Evolutionary conservation across 2,888 invertebrate species (phyloP).

Genomic region (Willowsia nigromaculata): DNA sequence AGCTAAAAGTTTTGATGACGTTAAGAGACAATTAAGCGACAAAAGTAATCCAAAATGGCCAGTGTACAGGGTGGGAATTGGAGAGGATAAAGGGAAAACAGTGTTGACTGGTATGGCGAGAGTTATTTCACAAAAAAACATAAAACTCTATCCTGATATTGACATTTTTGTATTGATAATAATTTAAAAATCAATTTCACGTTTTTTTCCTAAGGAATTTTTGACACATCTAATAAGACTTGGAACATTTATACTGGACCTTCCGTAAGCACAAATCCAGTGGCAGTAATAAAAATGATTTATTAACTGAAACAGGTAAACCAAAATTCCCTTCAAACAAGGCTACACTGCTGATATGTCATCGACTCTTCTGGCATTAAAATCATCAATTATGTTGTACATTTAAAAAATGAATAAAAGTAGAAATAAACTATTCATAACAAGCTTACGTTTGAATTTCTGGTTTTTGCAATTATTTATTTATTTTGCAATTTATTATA

Average conservation of each 20-base stretch:
- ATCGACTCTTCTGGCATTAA: too few relatives aligned
- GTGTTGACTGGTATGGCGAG: conserved; percentile 46
- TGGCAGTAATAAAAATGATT: conserved; percentile 86
- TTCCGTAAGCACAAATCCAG: conserved; percentile 86
- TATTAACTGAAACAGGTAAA: conserved; percentile 59
- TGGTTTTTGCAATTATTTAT: too few relatives aligned
- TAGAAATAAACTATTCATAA: too few relatives aligned
- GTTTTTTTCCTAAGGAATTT: conserved; percentile 84
- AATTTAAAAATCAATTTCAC: conserved; percentile 2
- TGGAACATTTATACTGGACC: conserved; percentile 90
- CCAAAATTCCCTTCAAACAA: too few relatives aligned
- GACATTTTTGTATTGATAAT: too few relatives aligned
- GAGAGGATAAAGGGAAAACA: conserved; percentile 52
- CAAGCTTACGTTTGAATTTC: too few relatives aligned
- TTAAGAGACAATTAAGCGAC: conserved; percentile 88
- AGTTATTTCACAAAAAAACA: too few relatives aligned
- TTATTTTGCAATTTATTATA: too few relatives aligned
- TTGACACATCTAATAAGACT: conserved; percentile 87
- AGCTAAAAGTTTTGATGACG: conserved; percentile 84
- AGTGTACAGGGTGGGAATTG: conserved; percentile 83
- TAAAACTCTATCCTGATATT: too few relatives aligned
- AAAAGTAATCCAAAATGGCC: conserved; percentile 84
- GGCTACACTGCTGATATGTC: too few relatives aligned
- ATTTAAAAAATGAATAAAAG: too few relatives aligned
- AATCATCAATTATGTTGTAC: too few relatives aligned